Base-by-base conservation (phyloP, 2,888 invertebrate genomes). In the Hirtodrosophila cameraria region DNA sequence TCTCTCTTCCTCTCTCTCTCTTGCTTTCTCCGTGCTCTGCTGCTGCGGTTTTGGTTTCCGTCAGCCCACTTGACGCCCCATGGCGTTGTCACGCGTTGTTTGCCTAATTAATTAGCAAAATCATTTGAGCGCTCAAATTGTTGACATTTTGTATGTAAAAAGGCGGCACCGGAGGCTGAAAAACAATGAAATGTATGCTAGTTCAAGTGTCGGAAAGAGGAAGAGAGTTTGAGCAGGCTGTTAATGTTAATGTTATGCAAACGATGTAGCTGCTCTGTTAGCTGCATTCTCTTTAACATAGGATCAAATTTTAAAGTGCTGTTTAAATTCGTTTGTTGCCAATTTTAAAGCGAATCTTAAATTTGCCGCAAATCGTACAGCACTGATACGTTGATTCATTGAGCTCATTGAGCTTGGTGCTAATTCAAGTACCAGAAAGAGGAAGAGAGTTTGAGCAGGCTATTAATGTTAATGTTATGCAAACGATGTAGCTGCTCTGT, bases 21-120 rank as follows among this genome's bases (percentile, higher is more conserved):
- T n/a, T n/a, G n/a, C n/a, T n/a, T n/a, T n/a, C n/a, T n/a, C n/a
- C n/a, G n/a, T n/a, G n/a, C n/a, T n/a, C n/a, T n/a, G 9, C 0
- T 1, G 9, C 28, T 55, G 55, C 8, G 50, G 36, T 36, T 71
- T 65, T n/a, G 25, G 36, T 39, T 54, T 30, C 23, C 9, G 35
- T 30, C n/a, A n/a, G 31, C 54, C 49, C 54, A 50, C 50, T 49
- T 39, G 13, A 45, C 28, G 11, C 49, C 41, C 49, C 27, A 11
- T 31, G 25, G 31, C 23, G 20, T 23, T 8, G 23, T 25, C 41
- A 28, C 20, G 28, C 20, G 6, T 35, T 53, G 58, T 60, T 67
- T 73, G 45, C 64, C 59, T 66, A 66, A 77, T 75, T 70, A 77
- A 74, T 77, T 66, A 62, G 78, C 53, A 16, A 66, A 66, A 61